phyloP scores from a whole-genome alignment of 2,113 vertebrate species.

The Hippoglossus stenolepis region DNA sequence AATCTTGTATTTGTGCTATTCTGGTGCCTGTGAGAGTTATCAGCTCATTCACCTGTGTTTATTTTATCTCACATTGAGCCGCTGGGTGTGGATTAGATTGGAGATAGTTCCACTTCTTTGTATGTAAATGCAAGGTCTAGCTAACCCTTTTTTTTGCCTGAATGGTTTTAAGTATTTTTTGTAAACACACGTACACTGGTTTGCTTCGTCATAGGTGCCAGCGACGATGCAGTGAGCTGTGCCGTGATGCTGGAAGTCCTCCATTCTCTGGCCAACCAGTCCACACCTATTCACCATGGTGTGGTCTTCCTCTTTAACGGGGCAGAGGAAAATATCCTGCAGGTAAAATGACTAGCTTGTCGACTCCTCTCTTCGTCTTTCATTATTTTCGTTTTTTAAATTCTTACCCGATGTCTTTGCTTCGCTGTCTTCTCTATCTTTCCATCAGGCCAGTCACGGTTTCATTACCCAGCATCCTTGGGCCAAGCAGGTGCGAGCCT shows the following conservation, averaged over 20 bases:
- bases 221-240: conserved; percentile 97
- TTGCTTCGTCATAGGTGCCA: conserved; percentile 87
- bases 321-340: conserved; percentile 96
- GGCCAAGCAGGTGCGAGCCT: conserved; percentile 92
- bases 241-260: conserved; percentile 98
- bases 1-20: background rate
- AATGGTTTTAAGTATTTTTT: background rate
- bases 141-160: too few species aligned
- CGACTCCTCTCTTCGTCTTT: background rate
- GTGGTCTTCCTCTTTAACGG: conserved; percentile 98
- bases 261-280: conserved; percentile 86
- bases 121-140: too few species aligned
- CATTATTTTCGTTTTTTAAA: background rate
- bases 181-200: background rate
- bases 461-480: conserved; percentile 98
- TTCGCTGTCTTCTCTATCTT: conserved; percentile 39
- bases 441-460: conserved; percentile 93
- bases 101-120: too few species aligned
- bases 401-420: background rate
- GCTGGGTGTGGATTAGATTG: too few species aligned
- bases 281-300: conserved; percentile 88
- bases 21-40: background rate
- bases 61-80: background rate
- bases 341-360: conserved; percentile 81
- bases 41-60: background rate